A percentile compares a stretch with the other conserved stretches of the same genome.
These are phyloP conservation scores for Mus pahari DNA, from an alignment of 2,113 vertebrate genomes.

Conservation along the genomic window DNA sequence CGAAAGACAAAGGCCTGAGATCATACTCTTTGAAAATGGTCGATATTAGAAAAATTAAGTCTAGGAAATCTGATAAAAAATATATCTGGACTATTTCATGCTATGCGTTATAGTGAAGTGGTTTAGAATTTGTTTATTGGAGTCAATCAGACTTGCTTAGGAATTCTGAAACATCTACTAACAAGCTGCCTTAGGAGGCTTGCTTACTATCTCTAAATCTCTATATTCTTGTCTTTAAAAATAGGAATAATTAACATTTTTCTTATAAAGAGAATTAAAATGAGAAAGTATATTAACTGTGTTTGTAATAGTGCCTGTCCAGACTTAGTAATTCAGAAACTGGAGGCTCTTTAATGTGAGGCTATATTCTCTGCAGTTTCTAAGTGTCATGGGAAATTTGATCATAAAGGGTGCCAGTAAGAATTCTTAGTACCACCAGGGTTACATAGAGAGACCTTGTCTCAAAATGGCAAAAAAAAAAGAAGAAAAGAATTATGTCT, in stretches of 20 bases:
- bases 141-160: slow-evolving; percentile 17
- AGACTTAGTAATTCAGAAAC: slow-evolving; percentile 4
- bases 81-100: slow-evolving; percentile 9
- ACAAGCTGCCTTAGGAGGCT: neutral
- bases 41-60: slow-evolving; percentile 28
- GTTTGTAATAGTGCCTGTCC: neutral
- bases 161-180: slow-evolving; percentile 3
- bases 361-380: slow-evolving; percentile 38
- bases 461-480: neutral
- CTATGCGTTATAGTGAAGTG: neutral
- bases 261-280: slow-evolving; percentile 30
- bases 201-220: slow-evolving; percentile 4
- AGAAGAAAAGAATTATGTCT: neutral
- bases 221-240: slow-evolving; percentile 1
- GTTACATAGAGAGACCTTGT: neutral
- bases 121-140: slow-evolving; percentile 37
- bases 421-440: neutral
- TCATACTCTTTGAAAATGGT: neutral
- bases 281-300: neutral
- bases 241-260: slow-evolving; percentile 2
- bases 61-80: neutral
- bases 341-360: neutral
- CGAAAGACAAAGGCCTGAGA: neutral
- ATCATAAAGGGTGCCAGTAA: neutral
- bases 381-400: neutral